phyloP scores from a whole-genome alignment of 2,797 vertebrate species.

The Lemur catta region DNA sequence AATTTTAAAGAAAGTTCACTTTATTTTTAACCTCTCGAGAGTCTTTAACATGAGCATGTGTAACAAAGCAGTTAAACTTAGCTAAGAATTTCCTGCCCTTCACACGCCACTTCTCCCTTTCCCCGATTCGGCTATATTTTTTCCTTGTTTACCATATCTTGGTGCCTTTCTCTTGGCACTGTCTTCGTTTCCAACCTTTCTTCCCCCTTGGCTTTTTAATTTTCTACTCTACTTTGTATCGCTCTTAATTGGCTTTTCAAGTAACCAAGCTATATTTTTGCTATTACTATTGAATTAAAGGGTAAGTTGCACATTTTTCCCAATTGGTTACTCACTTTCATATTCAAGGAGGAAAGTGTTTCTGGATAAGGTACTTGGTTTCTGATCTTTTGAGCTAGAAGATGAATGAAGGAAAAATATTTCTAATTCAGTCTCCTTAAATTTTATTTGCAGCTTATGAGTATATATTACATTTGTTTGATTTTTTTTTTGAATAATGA shows the following conservation, averaged over 20 bases:
- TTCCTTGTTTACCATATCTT: neutral
- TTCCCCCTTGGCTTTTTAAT: neutral
- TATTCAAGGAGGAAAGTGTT: neutral
- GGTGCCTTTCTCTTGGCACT: neutral
- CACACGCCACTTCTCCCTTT: neutral
- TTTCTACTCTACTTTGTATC: neutral
- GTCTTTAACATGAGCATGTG: neutral
- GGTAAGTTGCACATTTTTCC: neutral
- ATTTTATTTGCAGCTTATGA: neutral
- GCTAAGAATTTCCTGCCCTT: neutral
- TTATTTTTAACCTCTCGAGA: slow-evolving; percentile 1
- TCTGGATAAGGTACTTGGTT: neutral
- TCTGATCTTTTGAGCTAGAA: neutral
- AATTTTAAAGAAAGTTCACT: slow-evolving; percentile 1
- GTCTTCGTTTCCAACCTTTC: neutral
- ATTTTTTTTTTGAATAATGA: neutral
- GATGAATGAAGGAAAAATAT: neutral
- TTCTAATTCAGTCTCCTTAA: neutral
- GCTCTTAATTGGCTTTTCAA: slow-evolving; percentile 2
- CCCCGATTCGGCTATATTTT: neutral
- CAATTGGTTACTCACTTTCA: neutral
- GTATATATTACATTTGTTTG: neutral
- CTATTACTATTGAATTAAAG: neutral
- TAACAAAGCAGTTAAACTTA: neutral
- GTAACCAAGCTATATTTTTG: neutral